Conservation (phyloP, 2,888 invertebrate genomes). For the Diabrotica balteata region DNA sequence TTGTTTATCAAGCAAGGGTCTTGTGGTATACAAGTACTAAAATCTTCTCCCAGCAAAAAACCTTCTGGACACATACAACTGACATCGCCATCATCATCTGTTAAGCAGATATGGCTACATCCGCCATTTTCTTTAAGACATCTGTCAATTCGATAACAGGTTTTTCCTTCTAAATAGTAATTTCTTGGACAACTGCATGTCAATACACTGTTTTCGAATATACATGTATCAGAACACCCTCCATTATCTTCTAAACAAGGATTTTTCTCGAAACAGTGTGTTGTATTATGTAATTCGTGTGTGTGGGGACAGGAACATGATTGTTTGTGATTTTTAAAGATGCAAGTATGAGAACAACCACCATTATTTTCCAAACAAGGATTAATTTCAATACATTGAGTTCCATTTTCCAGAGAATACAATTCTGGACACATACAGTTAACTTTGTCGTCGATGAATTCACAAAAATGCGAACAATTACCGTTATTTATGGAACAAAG, state of each 20-base stretch:
- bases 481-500: slow-evolving; percentile 62
- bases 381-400: slow-evolving; percentile 57
- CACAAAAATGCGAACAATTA: slow-evolving; percentile 64
- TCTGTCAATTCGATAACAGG: slow-evolving; percentile 45
- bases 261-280: slow-evolving; percentile 57
- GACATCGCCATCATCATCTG: slow-evolving; percentile 45
- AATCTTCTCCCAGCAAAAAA: slow-evolving; percentile 39
- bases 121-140: slow-evolving; percentile 57
- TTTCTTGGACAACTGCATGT: slow-evolving; percentile 62
- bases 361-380: slow-evolving; percentile 64
- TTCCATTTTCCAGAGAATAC: slow-evolving; percentile 55
- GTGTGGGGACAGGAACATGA: slow-evolving; percentile 63
- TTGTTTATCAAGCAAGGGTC: slow-evolving; percentile 58
- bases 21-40: slow-evolving; percentile 47
- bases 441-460: slow-evolving; percentile 61
- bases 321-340: slow-evolving; percentile 62
- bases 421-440: slow-evolving; percentile 61
- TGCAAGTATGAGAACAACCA: slow-evolving; percentile 67
- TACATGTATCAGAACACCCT: slow-evolving; percentile 67
- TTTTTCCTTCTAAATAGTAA: slow-evolving; percentile 50
- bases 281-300: slow-evolving; percentile 55
- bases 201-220: slow-evolving; percentile 62
- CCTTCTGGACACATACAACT: slow-evolving; percentile 61
- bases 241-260: slow-evolving; percentile 64
- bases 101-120: slow-evolving; percentile 48